These are phyloP conservation scores for Leptura quadrifasciata DNA, from an alignment of 2,888 invertebrate genomes.

Conservation along the genomic window DNA sequence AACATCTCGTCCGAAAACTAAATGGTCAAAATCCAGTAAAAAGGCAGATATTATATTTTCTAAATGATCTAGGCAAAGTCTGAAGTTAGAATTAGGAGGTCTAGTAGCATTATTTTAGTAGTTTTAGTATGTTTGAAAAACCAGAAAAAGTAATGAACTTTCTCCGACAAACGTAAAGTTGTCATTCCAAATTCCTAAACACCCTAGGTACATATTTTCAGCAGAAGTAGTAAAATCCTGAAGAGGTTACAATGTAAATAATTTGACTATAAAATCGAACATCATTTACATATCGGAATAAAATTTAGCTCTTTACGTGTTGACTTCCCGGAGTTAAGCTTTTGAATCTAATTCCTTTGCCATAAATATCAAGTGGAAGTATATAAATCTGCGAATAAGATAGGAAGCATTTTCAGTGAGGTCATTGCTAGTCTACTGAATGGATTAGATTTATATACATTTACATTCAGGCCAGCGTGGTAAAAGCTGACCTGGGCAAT, in stretches of 20 bases:
- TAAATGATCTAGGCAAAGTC: too few relatives aligned
- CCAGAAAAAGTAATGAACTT: too few relatives aligned
- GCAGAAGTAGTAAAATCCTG: not conserved
- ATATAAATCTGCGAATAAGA: conserved; percentile 61
- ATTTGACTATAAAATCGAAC: conserved; percentile 7
- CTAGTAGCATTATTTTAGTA: too few relatives aligned
- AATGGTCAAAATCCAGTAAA: too few relatives aligned
- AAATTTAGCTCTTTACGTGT: conserved; percentile 46
- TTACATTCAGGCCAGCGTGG: conserved; percentile 47
- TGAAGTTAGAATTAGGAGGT: too few relatives aligned
- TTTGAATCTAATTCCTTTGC: conserved; percentile 51
- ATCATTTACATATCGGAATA: conserved; percentile 50
- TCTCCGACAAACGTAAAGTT: not conserved
- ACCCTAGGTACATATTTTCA: not conserved
- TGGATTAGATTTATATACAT: conserved; percentile 57
- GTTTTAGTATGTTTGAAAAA: too few relatives aligned
- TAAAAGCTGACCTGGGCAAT: conserved; percentile 52
- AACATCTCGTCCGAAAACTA: too few relatives aligned
- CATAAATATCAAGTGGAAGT: conserved; percentile 60
- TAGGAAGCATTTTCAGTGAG: conserved; percentile 60
- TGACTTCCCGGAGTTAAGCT: conserved; percentile 43
- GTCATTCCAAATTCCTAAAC: not conserved
- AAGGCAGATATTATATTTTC: too few relatives aligned
- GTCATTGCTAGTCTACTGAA: conserved; percentile 52
- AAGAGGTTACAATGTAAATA: not conserved